Percentiles rank a stretch among this genome's conserved stretches.
Conservation (phyloP, 2,113 vertebrate genomes). For the Poeciliopsis turrubarensis region DNA sequence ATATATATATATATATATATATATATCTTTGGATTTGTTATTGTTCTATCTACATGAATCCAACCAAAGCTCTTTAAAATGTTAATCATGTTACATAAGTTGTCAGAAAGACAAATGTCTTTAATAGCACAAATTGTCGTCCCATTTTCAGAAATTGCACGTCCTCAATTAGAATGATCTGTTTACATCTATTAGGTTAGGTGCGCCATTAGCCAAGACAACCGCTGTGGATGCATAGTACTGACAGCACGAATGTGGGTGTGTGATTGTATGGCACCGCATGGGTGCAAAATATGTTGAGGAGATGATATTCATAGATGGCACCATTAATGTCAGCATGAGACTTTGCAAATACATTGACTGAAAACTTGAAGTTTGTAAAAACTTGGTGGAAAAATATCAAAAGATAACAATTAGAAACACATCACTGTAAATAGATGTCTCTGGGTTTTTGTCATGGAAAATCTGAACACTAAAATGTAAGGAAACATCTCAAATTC, state of each 20-base stretch:
- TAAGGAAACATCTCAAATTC: too few species aligned
- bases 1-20: too few species aligned
- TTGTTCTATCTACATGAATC: not conserved
- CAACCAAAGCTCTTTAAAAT: not conserved
- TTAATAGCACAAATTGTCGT: not conserved
- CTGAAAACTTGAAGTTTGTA: constrained; percentile 7
- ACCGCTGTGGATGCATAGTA: not conserved
- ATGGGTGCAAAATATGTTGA: not conserved
- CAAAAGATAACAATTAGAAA: not conserved
- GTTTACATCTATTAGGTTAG: not conserved
- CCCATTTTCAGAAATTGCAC: not conserved
- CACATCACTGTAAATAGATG: not conserved
- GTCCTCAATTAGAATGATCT: not conserved
- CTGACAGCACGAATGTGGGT: not conserved
- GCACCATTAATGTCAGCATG: not conserved
- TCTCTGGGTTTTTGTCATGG: not conserved
- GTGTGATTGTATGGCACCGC: not conserved
- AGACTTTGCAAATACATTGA: not conserved
- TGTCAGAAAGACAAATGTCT: not conserved
- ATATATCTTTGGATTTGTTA: not conserved
- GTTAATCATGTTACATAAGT: not conserved
- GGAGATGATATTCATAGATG: not conserved
- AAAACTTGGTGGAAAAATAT: constrained; percentile 1
- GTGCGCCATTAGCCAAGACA: not conserved
- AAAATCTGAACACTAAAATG: not conserved